Evolutionary conservation across 1,140 invertebrate species (phyloP).

Genomic region (Linepithema humile): DNA sequence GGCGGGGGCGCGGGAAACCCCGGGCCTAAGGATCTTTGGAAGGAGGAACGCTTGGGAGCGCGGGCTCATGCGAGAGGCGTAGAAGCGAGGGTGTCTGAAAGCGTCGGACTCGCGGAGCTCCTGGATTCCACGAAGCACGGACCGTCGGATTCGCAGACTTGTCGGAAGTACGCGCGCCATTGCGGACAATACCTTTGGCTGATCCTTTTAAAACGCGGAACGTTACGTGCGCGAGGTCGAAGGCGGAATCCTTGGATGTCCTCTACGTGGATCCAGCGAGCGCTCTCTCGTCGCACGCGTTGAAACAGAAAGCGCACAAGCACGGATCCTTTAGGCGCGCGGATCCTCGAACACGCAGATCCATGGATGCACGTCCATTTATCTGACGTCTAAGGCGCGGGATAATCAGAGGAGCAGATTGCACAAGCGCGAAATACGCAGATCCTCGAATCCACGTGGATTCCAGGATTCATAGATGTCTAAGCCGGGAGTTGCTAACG

Average conservation of each 20-base stretch:
- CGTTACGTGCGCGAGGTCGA: background rate
- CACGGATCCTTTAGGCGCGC: background rate
- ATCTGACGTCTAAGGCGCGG: background rate
- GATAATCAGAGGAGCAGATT: background rate
- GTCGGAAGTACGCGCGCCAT: background rate
- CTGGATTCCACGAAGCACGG: background rate
- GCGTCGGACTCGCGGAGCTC: background rate
- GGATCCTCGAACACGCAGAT: background rate
- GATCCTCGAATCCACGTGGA: slow-evolving; percentile 21
- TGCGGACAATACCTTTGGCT: background rate
- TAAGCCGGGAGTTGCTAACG: slow-evolving; percentile 5
- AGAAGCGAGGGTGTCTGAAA: background rate
- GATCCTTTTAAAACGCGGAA: background rate
- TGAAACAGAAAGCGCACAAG: background rate
- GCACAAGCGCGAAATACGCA: background rate
- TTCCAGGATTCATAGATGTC: background rate
- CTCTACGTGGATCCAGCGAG: background rate
- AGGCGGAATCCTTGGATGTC: background rate
- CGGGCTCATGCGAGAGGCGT: background rate
- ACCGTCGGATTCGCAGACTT: background rate
- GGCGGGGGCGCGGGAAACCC: background rate
- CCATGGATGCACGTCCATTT: background rate
- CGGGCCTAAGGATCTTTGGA: background rate
- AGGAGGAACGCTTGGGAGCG: background rate
- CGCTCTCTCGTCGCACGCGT: background rate